Evolutionary conservation across 2,113 vertebrate species (phyloP).

Genomic region (Melanerpes aurifrons): DNA sequence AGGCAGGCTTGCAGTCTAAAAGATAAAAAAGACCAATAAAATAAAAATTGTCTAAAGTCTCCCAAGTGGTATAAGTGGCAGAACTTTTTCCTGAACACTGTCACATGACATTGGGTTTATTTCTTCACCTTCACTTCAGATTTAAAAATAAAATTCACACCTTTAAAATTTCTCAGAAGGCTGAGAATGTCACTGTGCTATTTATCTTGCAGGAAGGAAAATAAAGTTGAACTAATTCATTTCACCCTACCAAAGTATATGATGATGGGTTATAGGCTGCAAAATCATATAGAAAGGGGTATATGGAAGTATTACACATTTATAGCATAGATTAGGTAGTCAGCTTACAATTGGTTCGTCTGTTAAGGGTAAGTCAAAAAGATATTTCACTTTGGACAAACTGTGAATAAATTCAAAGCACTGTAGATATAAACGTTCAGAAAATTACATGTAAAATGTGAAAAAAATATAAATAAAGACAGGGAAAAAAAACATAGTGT

Average conservation of each 20-base stretch:
- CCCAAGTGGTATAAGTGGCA: neutral
- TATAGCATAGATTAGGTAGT: neutral
- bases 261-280: neutral
- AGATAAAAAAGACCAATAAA: neutral
- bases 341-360: neutral
- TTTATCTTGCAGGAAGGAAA: neutral
- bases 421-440: neutral
- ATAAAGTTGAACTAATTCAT: neutral
- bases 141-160: neutral
- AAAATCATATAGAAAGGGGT: neutral
- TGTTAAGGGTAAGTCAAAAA: neutral
- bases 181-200: neutral
- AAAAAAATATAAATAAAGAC: neutral
- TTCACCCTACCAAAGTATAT: neutral
- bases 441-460: neutral
- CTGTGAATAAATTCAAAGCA: neutral
- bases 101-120: neutral
- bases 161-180: neutral
- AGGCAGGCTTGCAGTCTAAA: neutral
- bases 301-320: neutral
- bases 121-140: neutral
- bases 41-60: neutral
- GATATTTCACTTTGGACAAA: neutral
- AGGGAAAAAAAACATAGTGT: neutral
- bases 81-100: neutral